Evolutionary conservation across 2,113 vertebrate genomes (phyloP), one percentile per base, ranked within the genome.

Genomic region (Taurulus bubalis): DNA sequence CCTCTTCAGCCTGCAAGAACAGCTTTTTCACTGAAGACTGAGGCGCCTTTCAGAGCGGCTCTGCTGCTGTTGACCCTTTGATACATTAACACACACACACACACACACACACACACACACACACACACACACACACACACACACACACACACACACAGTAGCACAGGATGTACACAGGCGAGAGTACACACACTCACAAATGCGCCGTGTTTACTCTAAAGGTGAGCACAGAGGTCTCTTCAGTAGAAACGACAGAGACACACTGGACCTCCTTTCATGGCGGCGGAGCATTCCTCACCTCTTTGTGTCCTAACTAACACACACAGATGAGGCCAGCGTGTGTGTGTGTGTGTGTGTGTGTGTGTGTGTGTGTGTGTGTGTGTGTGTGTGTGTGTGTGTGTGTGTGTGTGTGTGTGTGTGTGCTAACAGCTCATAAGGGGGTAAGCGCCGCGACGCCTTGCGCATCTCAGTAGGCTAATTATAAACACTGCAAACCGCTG

Each of bases 381-480:
- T 49, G 51, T 18, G 72, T n/a, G 51, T 2, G 53, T 12, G 77
- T 24, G 66, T 3, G 40, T 15, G 0, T 49, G 34, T 34, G 34
- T 34, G 34, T 34, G 34, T 34, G 34, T 34, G 34, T 38, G 36
- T 40, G 38, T 40, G 38, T 42, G 40, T 42, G 40, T 42, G 40
- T 14, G 53, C 66, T 72, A 85, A 87, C 77, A 36, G 86, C 86
- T 84, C 84, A 82, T 76, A 38, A 84, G 84, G 83, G 45, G 85
- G 76, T 68, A 71, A 71, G 76, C 30, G 51, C 53, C 0, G n/a
- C 8, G n/a, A 85, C 75, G 80, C 62, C 80, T 73, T 74, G 62
- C 26, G 28, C 79, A 77, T 87, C 86, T 92, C 86, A 12, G 77
- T 63, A 63, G 85, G 88, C 77, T 87, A 90, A 93, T 93, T 94